phyloP scores from a whole-genome alignment of 2,797 vertebrate species.

The Parambassis ranga region DNA sequence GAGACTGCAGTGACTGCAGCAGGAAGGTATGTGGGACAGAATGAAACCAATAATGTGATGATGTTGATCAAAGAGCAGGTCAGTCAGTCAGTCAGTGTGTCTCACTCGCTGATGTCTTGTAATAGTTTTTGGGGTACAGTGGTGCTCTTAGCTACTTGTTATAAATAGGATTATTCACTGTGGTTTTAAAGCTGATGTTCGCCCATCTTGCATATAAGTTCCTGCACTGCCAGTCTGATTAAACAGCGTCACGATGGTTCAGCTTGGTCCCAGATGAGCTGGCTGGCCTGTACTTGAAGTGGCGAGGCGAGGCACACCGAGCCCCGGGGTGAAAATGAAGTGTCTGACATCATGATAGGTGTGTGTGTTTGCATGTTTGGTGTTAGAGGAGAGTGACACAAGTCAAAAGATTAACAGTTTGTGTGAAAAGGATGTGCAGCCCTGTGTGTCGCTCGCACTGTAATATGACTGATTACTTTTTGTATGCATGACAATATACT shows the following conservation, averaged over 20 bases:
- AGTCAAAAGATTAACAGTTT: slow-evolving; percentile 16
- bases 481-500: slow-evolving; percentile 23
- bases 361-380: slow-evolving; percentile 14
- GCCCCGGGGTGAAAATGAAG: slow-evolving; percentile 72
- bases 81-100: neutral
- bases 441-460: slow-evolving; percentile 9
- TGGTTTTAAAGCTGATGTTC: too few relatives aligned
- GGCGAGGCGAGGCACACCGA: slow-evolving; percentile 34
- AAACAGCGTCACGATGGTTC: slow-evolving; percentile 5
- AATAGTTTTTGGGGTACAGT: neutral
- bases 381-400: slow-evolving; percentile 1
- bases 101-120: neutral
- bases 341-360: slow-evolving; percentile 60
- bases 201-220: too few relatives aligned
- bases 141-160: neutral
- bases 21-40: neutral
- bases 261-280: slow-evolving; percentile 40
- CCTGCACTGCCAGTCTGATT: neutral
- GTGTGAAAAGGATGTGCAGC: slow-evolving; percentile 7
- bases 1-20: neutral
- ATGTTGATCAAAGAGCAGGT: neutral
- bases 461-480: slow-evolving; percentile 35
- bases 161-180: neutral
- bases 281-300: slow-evolving; percentile 54
- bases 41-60: neutral